Evolutionary conservation across 92 coral and sea anemone species (phyloP).

Genomic region (Zoanthus gigantus): DNA sequence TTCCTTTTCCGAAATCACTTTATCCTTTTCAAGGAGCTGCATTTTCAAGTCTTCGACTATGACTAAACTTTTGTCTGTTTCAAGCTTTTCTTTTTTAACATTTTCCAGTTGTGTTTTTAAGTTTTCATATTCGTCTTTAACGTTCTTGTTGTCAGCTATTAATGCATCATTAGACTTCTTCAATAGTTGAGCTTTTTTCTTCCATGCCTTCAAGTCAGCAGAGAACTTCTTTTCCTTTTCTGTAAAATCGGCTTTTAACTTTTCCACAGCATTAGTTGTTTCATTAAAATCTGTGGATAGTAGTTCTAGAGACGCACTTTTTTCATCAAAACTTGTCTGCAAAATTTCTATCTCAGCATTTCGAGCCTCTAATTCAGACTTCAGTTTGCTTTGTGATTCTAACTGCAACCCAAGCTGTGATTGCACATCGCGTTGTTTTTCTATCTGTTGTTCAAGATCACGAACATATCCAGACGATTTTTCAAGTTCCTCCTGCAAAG

Average conservation of each 20-base stretch:
- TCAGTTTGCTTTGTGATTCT: constrained; percentile 29
- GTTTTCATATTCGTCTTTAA: constrained; percentile 63
- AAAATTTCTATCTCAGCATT: constrained; percentile 66
- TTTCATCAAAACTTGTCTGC: constrained; percentile 71
- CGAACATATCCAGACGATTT: constrained; percentile 31
- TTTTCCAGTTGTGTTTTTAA: constrained; percentile 50
- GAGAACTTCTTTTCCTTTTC: constrained; percentile 65
- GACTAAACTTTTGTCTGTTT: neutral
- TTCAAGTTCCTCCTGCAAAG: constrained; percentile 46
- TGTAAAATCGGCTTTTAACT: constrained; percentile 62
- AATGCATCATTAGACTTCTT: constrained; percentile 72
- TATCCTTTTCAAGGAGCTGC: constrained; percentile 35
- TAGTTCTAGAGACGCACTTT: constrained; percentile 53
- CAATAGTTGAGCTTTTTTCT: constrained; percentile 75
- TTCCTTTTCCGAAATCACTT: constrained; percentile 53
- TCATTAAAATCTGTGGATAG: constrained; percentile 76
- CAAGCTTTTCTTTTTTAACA: constrained; percentile 33
- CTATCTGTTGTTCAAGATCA: constrained; percentile 40
- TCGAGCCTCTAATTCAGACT: constrained; percentile 51
- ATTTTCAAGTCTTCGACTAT: constrained; percentile 26
- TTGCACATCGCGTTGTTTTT: neutral
- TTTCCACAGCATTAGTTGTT: constrained; percentile 68
- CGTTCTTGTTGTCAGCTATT: constrained; percentile 67
- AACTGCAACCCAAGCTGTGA: constrained; percentile 3
- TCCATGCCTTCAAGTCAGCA: constrained; percentile 69